phyloP scores from a whole-genome alignment of 2,888 invertebrate genomes.

The Deladenus siricidicola region DNA sequence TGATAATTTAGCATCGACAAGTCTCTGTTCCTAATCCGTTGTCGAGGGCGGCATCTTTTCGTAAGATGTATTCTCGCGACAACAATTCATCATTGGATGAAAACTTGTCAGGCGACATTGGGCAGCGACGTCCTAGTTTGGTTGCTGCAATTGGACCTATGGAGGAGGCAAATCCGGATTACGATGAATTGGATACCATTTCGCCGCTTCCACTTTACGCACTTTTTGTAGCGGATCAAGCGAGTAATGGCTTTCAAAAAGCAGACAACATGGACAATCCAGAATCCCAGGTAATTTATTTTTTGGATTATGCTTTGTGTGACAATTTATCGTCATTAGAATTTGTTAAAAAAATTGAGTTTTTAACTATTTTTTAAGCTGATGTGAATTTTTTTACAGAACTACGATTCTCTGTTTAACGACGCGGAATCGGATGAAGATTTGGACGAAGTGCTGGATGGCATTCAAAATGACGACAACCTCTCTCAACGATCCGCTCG shows the following conservation, averaged over 20 bases:
- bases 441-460: conserved; percentile 59
- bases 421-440: conserved; percentile 60
- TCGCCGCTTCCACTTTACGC: conserved; percentile 95
- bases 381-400: conserved; percentile 1
- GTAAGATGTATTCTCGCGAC: conserved; percentile 3
- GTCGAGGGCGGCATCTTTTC: conserved; percentile 34
- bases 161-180: conserved; percentile 56
- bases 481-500: conserved; percentile 56
- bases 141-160: conserved; percentile 9
- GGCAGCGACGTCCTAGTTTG: conserved; percentile 3
- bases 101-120: conserved; percentile 2
- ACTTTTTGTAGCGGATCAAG: conserved; percentile 76
- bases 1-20: conserved; percentile 19
- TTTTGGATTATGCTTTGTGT: neutral
- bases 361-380: neutral
- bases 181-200: conserved; percentile 92
- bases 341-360: neutral
- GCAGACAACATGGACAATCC: conserved; percentile 23
- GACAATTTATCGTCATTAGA: neutral
- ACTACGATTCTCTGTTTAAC: conserved; percentile 78
- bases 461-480: conserved; percentile 67
- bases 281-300: neutral
- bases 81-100: neutral
- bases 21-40: conserved; percentile 24
- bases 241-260: conserved; percentile 26